Base-by-base conservation (phyloP, 2,888 invertebrate species). In the Scrobipalpa costella region DNA sequence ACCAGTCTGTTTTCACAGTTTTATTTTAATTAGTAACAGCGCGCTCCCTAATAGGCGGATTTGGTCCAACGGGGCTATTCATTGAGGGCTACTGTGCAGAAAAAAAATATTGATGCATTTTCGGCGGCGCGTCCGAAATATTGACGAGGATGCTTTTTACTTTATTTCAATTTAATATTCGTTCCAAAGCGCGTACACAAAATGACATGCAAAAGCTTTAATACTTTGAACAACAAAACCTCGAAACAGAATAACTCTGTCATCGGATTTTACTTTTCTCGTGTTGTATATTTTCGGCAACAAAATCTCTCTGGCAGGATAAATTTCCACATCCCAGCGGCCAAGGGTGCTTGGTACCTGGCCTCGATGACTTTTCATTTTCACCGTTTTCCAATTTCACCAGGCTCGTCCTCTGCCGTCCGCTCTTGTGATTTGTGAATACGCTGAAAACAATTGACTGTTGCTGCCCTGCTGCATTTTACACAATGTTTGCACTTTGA, bases 21-120 rank as follows among this genome's bases (percentile, higher is more conserved):
- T 91, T 88, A 85, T 90, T 90, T 90, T 90, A 90, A 90, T 90
- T 90, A 90, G 90, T 84, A 86, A 76, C 86, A 82, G 83, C 83
- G 77, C 78, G 77, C 82, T 72, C 77, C 75, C 76, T 86, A 86
- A 86, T 85, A 83, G 85, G 78, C 77, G 81, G 77, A 83, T 85
- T 87, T 82, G 80, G 81, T 86, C 84, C 80, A 77, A 71, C 80
- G 74, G 75, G 69, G 68, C 76, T 84, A 82, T 83, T 79, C 73
- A 63, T 63, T 66, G 15, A 63, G 57, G 47, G 63, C 68, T 73
- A 64, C 69, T 65, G 71, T 38, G 58, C 47, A 61, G 17, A 44
- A 64, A 62, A 60, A 67, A 63, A 60, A 61, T 64, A 61, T 63
- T 67, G 61, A 34, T 64, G 50, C 57, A 63, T 13, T 60, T 36